A percentile compares a stretch with the other conserved stretches of the same genome.
These are phyloP conservation scores for Rhopalosiphum padi DNA, from an alignment of 1,140 invertebrate species.

Conservation along the genomic window DNA sequence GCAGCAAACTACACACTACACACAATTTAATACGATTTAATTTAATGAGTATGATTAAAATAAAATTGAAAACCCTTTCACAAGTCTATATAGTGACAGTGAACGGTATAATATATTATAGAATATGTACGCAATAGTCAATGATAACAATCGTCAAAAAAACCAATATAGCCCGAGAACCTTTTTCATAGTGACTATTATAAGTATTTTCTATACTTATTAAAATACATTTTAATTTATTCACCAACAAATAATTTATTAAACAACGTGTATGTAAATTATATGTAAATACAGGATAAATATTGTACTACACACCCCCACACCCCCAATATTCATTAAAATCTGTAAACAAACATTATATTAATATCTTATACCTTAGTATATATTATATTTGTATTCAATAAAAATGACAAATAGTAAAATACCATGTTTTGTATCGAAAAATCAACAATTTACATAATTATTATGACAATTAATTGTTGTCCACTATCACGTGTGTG, in stretches of 20 bases:
- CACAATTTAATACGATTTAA: background rate
- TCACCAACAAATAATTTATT: background rate
- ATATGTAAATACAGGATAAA: background rate
- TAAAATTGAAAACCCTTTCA: background rate
- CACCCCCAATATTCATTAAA: too few species aligned
- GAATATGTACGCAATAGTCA: background rate
- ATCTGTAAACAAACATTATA: too few species aligned
- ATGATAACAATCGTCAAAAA: background rate
- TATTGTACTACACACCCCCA: background rate
- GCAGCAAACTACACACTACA: background rate
- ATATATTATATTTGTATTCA: too few species aligned
- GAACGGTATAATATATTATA: background rate
- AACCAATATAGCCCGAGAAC: background rate
- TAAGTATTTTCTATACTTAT: background rate
- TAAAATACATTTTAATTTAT: background rate
- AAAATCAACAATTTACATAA: too few species aligned
- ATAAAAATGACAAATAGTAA: too few species aligned
- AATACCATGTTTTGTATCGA: too few species aligned
- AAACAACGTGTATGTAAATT: background rate
- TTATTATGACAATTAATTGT: too few species aligned
- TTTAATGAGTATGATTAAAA: conserved; percentile 18
- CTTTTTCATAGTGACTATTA: background rate
- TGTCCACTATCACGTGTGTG: too few species aligned
- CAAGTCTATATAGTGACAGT: conserved; percentile 15
- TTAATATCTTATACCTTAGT: too few species aligned